These are phyloP conservation scores for Anticlea derivata DNA, from an alignment of 2,888 invertebrate genomes.

Conservation along the genomic window DNA sequence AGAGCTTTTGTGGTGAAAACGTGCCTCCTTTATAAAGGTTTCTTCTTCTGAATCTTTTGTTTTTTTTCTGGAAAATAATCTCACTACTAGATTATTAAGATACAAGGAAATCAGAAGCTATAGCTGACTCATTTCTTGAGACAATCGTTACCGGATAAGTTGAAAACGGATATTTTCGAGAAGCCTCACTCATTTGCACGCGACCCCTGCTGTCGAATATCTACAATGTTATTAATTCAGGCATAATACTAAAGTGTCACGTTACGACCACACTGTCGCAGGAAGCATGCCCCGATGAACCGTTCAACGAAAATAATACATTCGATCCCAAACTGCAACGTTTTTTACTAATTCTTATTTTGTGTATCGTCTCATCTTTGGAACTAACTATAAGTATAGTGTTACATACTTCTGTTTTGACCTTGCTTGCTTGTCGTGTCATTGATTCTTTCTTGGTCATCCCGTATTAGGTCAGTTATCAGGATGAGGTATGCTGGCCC, in stretches of 20 bases:
- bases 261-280: slow-evolving; percentile 82
- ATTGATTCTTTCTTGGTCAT: too few species aligned
- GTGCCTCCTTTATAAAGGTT: not conserved
- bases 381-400: slow-evolving; percentile 46
- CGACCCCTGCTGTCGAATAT: slow-evolving; percentile 74
- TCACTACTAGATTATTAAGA: too few species aligned
- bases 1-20: slow-evolving; percentile 24
- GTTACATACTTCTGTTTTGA: slow-evolving; percentile 22
- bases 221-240: slow-evolving; percentile 81
- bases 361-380: slow-evolving; percentile 55
- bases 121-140: slow-evolving; percentile 16
- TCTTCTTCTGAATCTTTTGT: not conserved
- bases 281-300: slow-evolving; percentile 79
- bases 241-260: slow-evolving; percentile 78
- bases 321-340: slow-evolving; percentile 60
- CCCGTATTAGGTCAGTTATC: too few species aligned
- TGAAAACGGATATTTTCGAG: slow-evolving; percentile 76
- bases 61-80: not conserved
- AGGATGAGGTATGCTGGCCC: too few species aligned
- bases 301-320: slow-evolving; percentile 76
- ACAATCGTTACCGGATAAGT: slow-evolving; percentile 21
- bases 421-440: too few species aligned
- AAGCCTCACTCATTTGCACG: slow-evolving; percentile 81
- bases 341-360: slow-evolving; percentile 64
- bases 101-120: too few species aligned